phyloP scores from a whole-genome alignment of 35 echinoderm and acorn worm species.

The Patiria miniata region DNA sequence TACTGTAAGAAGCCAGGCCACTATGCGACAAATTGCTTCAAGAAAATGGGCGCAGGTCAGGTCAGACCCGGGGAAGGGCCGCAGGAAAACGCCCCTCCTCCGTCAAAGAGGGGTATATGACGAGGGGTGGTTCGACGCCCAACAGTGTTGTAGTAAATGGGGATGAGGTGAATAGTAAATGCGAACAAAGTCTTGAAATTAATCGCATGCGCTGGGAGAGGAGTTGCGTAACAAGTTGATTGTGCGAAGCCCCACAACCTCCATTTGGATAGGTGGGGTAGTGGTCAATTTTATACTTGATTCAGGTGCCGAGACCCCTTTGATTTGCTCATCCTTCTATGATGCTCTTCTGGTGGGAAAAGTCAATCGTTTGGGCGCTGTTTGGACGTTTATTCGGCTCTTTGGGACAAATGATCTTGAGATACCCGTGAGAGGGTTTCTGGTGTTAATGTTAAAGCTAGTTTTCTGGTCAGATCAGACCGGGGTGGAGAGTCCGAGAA shows the following conservation, averaged over 20 bases:
- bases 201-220: not conserved
- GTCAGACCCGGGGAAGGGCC: not conserved
- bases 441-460: not conserved
- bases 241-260: constrained; percentile 41
- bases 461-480: constrained; percentile 2
- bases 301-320: constrained; percentile 58
- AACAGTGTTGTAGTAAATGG: not conserved
- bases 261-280: constrained; percentile 33
- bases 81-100: not conserved
- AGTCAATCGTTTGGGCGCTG: not conserved
- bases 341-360: constrained; percentile 21
- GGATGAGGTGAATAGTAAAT: too few relatives aligned
- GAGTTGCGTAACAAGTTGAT: constrained; percentile 22
- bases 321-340: constrained; percentile 47
- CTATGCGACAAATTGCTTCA: not conserved
- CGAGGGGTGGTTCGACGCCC: too few relatives aligned
- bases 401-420: constrained; percentile 36
- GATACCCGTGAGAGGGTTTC: constrained; percentile 35
- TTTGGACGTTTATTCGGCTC: constrained; percentile 24
- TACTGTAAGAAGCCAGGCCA: not conserved
- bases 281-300: constrained; percentile 42
- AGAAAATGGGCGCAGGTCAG: not conserved
- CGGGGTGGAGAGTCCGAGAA: not conserved
- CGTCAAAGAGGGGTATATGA: not conserved
- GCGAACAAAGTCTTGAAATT: not conserved